Conservation (phyloP, 2,888 invertebrate species). For the Polydrusus cervinus region DNA sequence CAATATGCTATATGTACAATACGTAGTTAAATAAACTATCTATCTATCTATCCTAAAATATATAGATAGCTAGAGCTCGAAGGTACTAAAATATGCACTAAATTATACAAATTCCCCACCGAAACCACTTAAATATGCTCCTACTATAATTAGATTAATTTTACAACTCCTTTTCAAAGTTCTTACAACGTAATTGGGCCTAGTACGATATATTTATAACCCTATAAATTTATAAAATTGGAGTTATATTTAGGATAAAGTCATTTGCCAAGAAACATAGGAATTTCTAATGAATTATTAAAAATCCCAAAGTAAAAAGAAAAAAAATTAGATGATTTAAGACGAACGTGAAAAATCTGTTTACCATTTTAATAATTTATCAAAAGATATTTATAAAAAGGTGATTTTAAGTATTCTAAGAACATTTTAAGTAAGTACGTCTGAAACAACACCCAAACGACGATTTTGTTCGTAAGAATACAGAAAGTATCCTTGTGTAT, state of each 20-base stretch:
- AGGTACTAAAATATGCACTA: not conserved
- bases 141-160: slow-evolving; percentile 21
- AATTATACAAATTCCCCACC: not conserved
- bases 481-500: no score
- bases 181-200: slow-evolving; percentile 12
- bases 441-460: no score
- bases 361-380: not conserved
- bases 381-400: no score
- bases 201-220: slow-evolving; percentile 20
- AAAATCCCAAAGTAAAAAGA: not conserved
- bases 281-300: not conserved
- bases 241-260: slow-evolving; percentile 6
- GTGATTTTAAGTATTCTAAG: no score
- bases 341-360: not conserved
- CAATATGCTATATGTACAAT: no score
- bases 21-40: no score
- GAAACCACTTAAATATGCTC: slow-evolving; percentile 18
- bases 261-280: not conserved
- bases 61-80: not conserved
- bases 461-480: no score
- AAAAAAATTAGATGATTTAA: not conserved
- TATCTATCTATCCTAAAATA: not conserved
- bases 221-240: slow-evolving; percentile 16
- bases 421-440: no score
- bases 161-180: slow-evolving; percentile 19